Conservation (phyloP, 2,113 vertebrate genomes). For the Oxyura jamaicensis region DNA sequence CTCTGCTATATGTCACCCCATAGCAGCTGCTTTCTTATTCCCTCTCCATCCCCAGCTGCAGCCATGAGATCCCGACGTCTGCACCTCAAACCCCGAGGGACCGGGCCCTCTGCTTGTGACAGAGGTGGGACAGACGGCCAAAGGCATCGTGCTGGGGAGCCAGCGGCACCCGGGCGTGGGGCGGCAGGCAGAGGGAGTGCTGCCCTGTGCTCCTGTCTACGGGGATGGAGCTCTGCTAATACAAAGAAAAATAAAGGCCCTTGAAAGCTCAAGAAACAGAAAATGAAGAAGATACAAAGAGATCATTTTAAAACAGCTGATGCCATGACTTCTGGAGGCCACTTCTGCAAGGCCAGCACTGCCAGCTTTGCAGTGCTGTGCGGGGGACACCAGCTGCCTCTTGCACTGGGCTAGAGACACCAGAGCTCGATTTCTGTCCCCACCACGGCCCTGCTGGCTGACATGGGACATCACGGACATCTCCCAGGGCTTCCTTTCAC, state of each 20-base stretch:
- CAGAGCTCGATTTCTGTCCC: fast-evolving
- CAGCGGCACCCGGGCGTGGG: neutral
- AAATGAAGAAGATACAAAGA: neutral
- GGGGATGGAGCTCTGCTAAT: neutral
- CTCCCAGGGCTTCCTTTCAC: neutral
- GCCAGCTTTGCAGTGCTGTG: neutral
- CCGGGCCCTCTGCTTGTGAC: neutral
- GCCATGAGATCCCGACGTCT: neutral
- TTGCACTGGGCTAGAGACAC: neutral
- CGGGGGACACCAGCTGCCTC: neutral
- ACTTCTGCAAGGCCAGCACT: neutral
- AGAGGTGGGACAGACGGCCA: neutral
- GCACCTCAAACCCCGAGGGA: neutral
- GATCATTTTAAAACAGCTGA: neutral
- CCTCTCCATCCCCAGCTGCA: neutral
- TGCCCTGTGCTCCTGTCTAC: neutral
- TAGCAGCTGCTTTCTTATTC: neutral
- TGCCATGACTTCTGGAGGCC: neutral
- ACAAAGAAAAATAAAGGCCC: neutral
- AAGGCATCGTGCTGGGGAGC: neutral
- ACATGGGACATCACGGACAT: neutral
- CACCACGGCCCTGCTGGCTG: neutral
- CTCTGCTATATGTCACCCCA: neutral
- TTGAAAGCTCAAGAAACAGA: neutral
- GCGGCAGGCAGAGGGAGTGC: neutral